Evolutionary conservation across 2,113 vertebrate species (phyloP).

Genomic region (Dendropsophus ebraccatus): DNA sequence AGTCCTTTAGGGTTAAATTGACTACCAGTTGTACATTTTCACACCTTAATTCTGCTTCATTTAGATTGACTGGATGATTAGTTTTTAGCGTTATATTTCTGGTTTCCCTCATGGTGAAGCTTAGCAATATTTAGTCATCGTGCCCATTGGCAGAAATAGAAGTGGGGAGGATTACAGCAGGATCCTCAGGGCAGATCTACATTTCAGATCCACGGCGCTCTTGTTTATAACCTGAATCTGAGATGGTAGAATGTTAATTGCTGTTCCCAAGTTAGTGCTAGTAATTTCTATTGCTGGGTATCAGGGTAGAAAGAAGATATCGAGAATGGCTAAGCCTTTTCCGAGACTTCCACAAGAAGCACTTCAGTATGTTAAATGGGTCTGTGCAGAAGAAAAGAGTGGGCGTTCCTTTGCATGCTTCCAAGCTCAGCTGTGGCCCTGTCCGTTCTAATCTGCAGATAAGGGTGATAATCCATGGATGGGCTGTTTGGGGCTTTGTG

Average conservation of each 20-base stretch:
- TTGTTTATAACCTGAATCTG: neutral
- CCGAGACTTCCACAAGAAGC: neutral
- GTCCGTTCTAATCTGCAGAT: slow-evolving; percentile 53
- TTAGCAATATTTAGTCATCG: slow-evolving; percentile 3
- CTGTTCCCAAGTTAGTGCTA: neutral
- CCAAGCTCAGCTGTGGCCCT: slow-evolving; percentile 46
- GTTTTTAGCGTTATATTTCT: neutral
- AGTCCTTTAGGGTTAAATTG: neutral
- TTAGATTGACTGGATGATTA: neutral
- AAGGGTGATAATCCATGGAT: slow-evolving; percentile 49
- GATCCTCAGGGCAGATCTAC: neutral
- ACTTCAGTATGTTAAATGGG: slow-evolving; percentile 16
- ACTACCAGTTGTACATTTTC: neutral
- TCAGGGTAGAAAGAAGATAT: neutral
- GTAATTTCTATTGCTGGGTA: neutral
- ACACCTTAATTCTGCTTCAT: neutral
- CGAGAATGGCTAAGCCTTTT: neutral
- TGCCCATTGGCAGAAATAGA: neutral
- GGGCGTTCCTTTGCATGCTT: slow-evolving; percentile 32
- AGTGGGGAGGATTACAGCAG: neutral
- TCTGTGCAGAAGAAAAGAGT: slow-evolving; percentile 26
- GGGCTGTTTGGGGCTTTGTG: slow-evolving; percentile 45
- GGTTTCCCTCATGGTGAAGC: neutral
- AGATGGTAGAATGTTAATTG: neutral
- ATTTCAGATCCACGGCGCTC: neutral